Percentiles rank a stretch among this genome's conserved stretches.
Evolutionary conservation across 2,888 invertebrate genomes (phyloP).

Genomic region (Drosophila multiciliata): DNA sequence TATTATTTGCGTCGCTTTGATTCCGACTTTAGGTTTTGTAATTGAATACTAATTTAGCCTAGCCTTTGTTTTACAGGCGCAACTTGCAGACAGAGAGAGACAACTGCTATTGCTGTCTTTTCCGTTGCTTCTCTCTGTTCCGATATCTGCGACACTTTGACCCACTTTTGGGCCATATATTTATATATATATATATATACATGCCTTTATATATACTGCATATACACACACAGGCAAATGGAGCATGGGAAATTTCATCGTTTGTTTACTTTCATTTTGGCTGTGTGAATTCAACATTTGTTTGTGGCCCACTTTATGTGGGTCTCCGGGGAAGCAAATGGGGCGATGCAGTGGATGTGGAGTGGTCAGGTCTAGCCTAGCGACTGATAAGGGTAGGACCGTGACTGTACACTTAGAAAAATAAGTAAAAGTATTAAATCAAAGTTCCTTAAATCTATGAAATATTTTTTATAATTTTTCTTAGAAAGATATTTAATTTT

Average conservation of each 20-base stretch:
- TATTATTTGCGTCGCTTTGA: slow-evolving; percentile 9
- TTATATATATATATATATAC: not conserved
- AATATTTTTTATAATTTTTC: not conserved
- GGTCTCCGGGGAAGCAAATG: not conserved
- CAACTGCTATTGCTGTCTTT: slow-evolving; percentile 18
- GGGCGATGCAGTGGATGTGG: not conserved
- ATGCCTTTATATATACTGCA: slow-evolving; percentile 2
- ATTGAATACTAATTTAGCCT: slow-evolving; percentile 16
- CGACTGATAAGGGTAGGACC: slow-evolving; percentile 38
- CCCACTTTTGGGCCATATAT: slow-evolving; percentile 46
- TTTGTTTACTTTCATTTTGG: slow-evolving; percentile 59
- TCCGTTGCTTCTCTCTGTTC: slow-evolving; percentile 4
- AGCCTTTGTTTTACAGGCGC: slow-evolving; percentile 6
- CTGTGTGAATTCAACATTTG: slow-evolving; percentile 34
- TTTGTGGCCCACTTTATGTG: slow-evolving; percentile 45
- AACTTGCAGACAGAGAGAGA: slow-evolving; percentile 1
- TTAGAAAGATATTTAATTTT: not conserved
- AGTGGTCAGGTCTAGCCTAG: slow-evolving; percentile 3
- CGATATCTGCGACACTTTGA: slow-evolving; percentile 37
- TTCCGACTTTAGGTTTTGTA: slow-evolving; percentile 6
- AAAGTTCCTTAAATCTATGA: not conserved
- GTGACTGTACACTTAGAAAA: slow-evolving; percentile 10
- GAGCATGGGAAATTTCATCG: slow-evolving; percentile 44
- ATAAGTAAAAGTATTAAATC: not conserved
- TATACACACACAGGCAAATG: slow-evolving; percentile 11